Percentiles rank a stretch among this genome's conserved stretches.
These are phyloP conservation scores for Petrocephalus microphthalmus DNA, from an alignment of 2,113 vertebrate species.

Conservation along the genomic window DNA sequence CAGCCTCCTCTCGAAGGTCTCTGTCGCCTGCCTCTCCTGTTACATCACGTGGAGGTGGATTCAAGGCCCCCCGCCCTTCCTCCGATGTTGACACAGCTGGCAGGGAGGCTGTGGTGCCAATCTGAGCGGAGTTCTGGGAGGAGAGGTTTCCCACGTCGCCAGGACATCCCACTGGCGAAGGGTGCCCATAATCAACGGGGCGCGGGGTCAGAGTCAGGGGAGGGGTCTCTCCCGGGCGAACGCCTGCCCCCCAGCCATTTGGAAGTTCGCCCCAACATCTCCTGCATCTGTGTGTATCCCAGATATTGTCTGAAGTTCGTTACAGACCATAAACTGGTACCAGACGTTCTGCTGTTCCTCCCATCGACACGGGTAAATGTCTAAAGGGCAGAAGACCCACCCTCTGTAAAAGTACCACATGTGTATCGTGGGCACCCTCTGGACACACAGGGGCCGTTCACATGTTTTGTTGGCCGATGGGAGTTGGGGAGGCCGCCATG, in stretches of 20 bases:
- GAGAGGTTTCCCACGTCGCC: conserved; percentile 4
- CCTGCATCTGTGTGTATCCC: neutral
- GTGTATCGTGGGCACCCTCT: neutral
- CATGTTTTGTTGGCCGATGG: neutral
- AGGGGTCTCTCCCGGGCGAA: neutral
- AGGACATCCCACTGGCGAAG: neutral
- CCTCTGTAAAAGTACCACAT: neutral
- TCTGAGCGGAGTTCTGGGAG: neutral
- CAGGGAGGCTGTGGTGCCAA: neutral
- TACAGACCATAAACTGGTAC: neutral
- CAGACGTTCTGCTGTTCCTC: neutral
- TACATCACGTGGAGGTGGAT: neutral
- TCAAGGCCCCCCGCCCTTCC: neutral
- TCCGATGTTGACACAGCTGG: conserved; percentile 1
- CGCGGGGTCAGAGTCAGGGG: neutral
- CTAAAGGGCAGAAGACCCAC: neutral
- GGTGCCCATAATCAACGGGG: neutral
- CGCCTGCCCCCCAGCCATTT: neutral
- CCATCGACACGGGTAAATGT: too few species aligned
- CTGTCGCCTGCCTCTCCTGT: neutral
- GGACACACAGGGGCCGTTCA: neutral
- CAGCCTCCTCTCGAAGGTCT: neutral
- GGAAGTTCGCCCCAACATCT: neutral
- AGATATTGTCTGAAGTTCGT: neutral
- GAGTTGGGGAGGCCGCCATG: neutral